Evolutionary conservation across 2,888 invertebrate species (phyloP).

Genomic region (Bembecia ichneumoniformis): DNA sequence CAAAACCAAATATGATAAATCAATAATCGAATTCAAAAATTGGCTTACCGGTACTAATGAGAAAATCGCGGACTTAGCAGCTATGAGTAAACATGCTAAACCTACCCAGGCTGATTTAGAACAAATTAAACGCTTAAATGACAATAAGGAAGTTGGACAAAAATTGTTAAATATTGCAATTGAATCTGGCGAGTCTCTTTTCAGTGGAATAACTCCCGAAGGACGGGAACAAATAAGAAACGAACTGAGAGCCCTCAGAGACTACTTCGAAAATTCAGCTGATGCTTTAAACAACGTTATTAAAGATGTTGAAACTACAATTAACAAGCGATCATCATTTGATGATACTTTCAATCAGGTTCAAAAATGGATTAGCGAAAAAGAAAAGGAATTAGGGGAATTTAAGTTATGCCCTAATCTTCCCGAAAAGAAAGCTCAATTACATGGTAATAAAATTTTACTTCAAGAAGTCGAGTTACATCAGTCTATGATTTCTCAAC

Average conservation of each 20-base stretch:
- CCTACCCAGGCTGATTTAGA: slow-evolving; percentile 83
- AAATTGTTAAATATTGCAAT: slow-evolving; percentile 82
- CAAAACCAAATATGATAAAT: slow-evolving; percentile 77
- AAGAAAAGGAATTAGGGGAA: slow-evolving; percentile 80
- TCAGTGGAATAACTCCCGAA: slow-evolving; percentile 88
- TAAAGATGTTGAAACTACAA: slow-evolving; percentile 89
- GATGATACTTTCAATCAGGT: slow-evolving; percentile 93
- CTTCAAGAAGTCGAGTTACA: slow-evolving; percentile 90
- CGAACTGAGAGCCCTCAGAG: slow-evolving; percentile 84
- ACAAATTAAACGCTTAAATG: slow-evolving; percentile 80
- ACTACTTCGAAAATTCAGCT: slow-evolving; percentile 86
- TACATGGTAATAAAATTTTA: slow-evolving; percentile 84
- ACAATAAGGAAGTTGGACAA: slow-evolving; percentile 85
- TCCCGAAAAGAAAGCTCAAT: slow-evolving; percentile 89
- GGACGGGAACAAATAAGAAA: slow-evolving; percentile 88
- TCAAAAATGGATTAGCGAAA: slow-evolving; percentile 87
- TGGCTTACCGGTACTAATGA: slow-evolving; percentile 85
- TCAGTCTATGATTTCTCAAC: slow-evolving; percentile 85
- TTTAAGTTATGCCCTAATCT: slow-evolving; percentile 83
- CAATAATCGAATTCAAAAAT: slow-evolving; percentile 78
- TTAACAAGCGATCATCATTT: slow-evolving; percentile 92
- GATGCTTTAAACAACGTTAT: slow-evolving; percentile 88
- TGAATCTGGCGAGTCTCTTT: slow-evolving; percentile 90
- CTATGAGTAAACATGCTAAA: slow-evolving; percentile 81
- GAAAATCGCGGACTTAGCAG: slow-evolving; percentile 80